Percentiles rank a stretch among this genome's conserved stretches.
Conservation (phyloP, 1,140 invertebrate genomes). For the Drosophila dunni region DNA sequence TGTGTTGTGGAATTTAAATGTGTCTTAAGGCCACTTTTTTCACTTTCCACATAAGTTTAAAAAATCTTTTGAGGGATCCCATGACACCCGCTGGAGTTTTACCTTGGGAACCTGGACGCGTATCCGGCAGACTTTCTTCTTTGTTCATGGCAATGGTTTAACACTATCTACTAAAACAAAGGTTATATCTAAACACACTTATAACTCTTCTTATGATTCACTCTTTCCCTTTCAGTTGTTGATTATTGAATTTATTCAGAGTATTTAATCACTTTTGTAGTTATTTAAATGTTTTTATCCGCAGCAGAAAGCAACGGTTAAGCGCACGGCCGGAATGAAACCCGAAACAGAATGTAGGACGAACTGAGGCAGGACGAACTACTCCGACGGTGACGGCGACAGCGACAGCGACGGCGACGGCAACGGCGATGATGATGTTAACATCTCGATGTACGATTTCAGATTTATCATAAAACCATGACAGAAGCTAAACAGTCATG, state of each 20-base stretch:
- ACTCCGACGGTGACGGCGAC: conserved; percentile 21
- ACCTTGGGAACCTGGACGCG: conserved; percentile 78
- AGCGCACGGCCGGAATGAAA: conserved; percentile 18
- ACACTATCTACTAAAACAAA: neutral
- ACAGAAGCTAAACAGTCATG: conserved; percentile 80
- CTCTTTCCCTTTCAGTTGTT: neutral
- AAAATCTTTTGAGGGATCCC: neutral
- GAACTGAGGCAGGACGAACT: conserved; percentile 17
- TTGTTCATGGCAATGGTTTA: conserved; percentile 59
- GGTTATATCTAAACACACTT: neutral
- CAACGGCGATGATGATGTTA: conserved; percentile 74
- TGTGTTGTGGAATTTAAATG: conserved; percentile 20
- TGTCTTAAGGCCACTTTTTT: neutral
- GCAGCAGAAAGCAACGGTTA: conserved; percentile 46
- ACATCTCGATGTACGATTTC: conserved; percentile 84
- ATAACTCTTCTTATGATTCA: conserved; percentile 7
- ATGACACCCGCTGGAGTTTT: conserved; percentile 6
- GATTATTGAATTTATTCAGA: neutral
- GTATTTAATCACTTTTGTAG: conserved; percentile 8
- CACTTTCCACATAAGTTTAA: too few species aligned
- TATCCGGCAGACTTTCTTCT: conserved; percentile 65
- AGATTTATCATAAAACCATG: conserved; percentile 84
- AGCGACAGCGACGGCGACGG: conserved; percentile 43
- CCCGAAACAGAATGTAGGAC: neutral
- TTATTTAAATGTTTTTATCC: conserved; percentile 7